These are phyloP conservation scores for Cinclus mexicanus DNA, from an alignment of 2,113 vertebrate species.

Conservation along the genomic window DNA sequence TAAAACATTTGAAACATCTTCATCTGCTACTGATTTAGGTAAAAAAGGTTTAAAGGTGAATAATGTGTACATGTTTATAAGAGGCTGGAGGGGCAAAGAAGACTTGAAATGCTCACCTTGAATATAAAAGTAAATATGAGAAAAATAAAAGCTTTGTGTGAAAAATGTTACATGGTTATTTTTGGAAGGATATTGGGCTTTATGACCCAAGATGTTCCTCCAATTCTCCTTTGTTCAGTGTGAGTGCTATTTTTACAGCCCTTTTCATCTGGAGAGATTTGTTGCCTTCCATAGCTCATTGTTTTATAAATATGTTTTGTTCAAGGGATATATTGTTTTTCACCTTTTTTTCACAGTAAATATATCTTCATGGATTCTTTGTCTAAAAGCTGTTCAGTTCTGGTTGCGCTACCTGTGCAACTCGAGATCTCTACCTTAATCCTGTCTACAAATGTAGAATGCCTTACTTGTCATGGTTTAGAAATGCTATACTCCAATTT, in stretches of 20 bases:
- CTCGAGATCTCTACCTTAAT: background rate
- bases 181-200: background rate
- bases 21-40: background rate
- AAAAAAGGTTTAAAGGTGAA: background rate
- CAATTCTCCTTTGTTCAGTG: background rate
- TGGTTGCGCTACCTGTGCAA: background rate
- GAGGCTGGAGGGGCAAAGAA: background rate
- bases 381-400: background rate
- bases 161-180: background rate
- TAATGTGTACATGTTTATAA: background rate
- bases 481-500: background rate
- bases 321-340: background rate
- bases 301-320: background rate
- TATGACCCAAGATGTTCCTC: background rate
- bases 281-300: background rate
- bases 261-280: conserved; percentile 7
- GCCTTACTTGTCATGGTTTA: background rate
- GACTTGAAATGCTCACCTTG: background rate
- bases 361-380: background rate
- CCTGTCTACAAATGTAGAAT: background rate
- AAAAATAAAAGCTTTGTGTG: background rate
- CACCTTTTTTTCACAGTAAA: background rate
- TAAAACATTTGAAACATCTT: background rate
- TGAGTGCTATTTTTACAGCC: background rate
- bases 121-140: background rate